Conservation (phyloP, 37 sponge, comb jelly and placozoan species). For the Spongilla lacustris region DNA sequence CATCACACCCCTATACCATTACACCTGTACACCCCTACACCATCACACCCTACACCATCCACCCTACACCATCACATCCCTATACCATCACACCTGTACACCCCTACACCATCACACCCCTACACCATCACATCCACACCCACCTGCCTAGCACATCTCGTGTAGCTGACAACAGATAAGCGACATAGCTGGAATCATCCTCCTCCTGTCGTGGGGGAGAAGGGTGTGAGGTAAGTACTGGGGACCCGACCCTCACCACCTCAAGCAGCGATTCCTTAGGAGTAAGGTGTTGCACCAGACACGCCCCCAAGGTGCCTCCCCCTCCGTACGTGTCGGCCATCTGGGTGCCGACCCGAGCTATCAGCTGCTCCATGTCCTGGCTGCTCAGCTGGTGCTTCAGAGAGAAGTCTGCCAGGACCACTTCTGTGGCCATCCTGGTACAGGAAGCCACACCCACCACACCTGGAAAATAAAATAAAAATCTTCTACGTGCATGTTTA, state of each 20-base stretch:
- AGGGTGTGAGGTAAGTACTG: background rate
- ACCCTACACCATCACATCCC: no score
- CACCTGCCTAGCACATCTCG: constrained; percentile 25
- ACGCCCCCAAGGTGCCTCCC: background rate
- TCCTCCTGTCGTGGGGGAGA: background rate
- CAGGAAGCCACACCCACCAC: background rate
- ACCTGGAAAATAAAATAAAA: background rate
- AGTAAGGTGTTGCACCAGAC: constrained; percentile 4
- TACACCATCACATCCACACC: background rate
- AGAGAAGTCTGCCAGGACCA: constrained; percentile 6
- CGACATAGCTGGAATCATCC: background rate
- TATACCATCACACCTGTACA: no score
- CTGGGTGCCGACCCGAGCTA: constrained; percentile 1
- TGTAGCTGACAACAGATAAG: constrained; percentile 1
- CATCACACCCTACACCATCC: no score
- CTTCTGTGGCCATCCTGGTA: constrained; percentile 2
- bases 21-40: no score
- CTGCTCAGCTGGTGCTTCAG: constrained; percentile 41
- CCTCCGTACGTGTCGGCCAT: background rate
- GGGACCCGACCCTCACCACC: background rate
- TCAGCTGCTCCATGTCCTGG: constrained; percentile 22
- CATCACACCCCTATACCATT: no score
- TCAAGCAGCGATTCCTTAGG: constrained; percentile 19
- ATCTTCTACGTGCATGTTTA: no score
- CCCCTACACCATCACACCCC: no score